phyloP scores from a whole-genome alignment of 2,888 invertebrate species.

The Stenchaetothrips biformis region DNA sequence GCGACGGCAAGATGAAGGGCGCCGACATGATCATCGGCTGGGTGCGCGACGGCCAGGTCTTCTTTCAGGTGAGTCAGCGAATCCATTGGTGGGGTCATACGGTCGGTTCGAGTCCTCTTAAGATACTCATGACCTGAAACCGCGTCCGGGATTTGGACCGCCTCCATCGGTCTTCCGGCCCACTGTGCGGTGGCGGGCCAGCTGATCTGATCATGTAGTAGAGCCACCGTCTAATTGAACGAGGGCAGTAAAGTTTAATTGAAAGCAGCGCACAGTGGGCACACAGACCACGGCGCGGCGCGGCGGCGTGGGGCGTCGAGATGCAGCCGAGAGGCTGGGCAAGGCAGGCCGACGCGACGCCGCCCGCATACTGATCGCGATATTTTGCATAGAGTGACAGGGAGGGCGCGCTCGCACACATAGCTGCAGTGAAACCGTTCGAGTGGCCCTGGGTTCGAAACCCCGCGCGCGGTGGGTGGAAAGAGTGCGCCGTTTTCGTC shows the following conservation, averaged over 20 bases:
- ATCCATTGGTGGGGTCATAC: too few species aligned
- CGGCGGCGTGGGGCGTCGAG: neutral
- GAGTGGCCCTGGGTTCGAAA: too few species aligned
- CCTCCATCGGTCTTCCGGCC: too few species aligned
- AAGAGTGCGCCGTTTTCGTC: too few species aligned
- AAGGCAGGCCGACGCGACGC: neutral
- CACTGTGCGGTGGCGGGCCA: neutral
- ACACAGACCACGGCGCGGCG: neutral
- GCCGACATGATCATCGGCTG: slow-evolving; percentile 85
- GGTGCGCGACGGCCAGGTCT: slow-evolving; percentile 72
- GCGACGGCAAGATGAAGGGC: slow-evolving; percentile 70
- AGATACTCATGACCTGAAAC: too few species aligned
- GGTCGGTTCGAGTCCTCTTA: too few species aligned
- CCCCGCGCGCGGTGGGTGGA: too few species aligned
- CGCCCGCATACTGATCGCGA: slow-evolving; percentile 20
- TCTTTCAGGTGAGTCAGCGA: slow-evolving; percentile 78
- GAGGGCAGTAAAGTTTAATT: neutral
- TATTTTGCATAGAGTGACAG: slow-evolving; percentile 25
- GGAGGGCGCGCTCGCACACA: neutral
- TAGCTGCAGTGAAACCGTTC: neutral
- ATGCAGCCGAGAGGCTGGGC: neutral
- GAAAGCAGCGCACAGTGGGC: neutral
- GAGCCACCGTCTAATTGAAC: neutral
- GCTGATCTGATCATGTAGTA: slow-evolving; percentile 25
- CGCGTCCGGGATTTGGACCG: too few species aligned